Conservation (phyloP, 1,140 invertebrate species). For the Dolichoris vasculosae region DNA sequence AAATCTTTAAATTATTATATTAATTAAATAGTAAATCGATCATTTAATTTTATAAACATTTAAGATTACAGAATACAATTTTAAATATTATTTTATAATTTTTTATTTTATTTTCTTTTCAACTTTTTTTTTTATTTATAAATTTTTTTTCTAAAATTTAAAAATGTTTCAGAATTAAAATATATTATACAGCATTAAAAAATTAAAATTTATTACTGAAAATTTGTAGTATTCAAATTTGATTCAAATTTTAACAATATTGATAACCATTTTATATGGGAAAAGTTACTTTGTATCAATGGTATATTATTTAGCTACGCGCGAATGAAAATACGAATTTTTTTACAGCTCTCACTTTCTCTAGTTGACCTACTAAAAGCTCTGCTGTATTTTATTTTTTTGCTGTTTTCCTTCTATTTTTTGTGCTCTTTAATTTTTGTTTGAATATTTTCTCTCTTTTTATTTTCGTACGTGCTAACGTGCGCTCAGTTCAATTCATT, state of each 20-base stretch:
- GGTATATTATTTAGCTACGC: background rate
- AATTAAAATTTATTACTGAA: no score
- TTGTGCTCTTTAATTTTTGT: background rate
- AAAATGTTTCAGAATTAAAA: no score
- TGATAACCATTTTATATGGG: background rate
- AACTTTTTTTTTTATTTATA: background rate
- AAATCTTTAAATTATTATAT: no score
- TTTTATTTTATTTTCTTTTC: background rate
- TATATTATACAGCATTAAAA: no score
- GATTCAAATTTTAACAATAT: background rate
- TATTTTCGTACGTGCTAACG: background rate
- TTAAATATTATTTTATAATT: no score
- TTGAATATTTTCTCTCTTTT: constrained; percentile 5
- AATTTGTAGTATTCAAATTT: background rate
- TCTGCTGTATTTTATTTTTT: background rate
- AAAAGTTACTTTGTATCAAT: background rate
- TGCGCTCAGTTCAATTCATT: constrained; percentile 9
- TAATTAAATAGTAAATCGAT: no score
- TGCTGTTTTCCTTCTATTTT: background rate
- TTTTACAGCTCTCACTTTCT: background rate
- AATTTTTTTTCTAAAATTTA: no score
- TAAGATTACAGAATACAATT: no score
- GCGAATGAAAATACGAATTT: constrained; percentile 30
- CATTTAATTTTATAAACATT: no score
- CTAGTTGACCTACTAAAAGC: background rate